phyloP scores from a whole-genome alignment of 2,888 invertebrate species.

The Laspeyria flexula region DNA sequence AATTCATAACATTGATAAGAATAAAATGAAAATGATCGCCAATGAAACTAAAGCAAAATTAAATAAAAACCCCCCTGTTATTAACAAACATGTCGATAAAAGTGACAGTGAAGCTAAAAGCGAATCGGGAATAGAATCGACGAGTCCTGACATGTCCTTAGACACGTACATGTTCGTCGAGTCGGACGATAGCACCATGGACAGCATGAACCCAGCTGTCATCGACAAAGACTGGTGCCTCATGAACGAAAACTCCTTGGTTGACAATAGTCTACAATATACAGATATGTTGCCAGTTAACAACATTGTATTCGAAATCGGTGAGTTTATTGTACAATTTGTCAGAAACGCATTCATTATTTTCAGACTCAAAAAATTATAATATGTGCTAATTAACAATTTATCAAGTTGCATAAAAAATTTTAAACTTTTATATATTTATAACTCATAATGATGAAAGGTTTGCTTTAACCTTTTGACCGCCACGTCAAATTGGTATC shows the following conservation, averaged over 20 bases:
- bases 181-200: slow-evolving; percentile 56
- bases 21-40: slow-evolving; percentile 14
- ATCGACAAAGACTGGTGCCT: slow-evolving; percentile 53
- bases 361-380: too few species aligned
- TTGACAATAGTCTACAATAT: slow-evolving; percentile 41
- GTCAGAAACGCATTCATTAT: too few species aligned
- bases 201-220: slow-evolving; percentile 54
- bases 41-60: slow-evolving; percentile 11
- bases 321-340: slow-evolving; percentile 51
- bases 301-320: slow-evolving; percentile 46
- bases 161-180: slow-evolving; percentile 36
- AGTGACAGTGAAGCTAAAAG: slow-evolving; percentile 26
- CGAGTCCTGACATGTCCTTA: slow-evolving; percentile 48
- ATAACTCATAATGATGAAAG: too few species aligned
- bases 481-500: too few species aligned
- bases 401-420: too few species aligned
- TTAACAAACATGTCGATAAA: slow-evolving; percentile 20
- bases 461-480: too few species aligned
- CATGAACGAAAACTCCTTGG: slow-evolving; percentile 36
- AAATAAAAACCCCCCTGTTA: slow-evolving; percentile 5
- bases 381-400: too few species aligned
- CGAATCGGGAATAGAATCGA: slow-evolving; percentile 45
- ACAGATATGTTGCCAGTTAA: slow-evolving; percentile 49
- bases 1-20: slow-evolving; percentile 61
- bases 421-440: too few species aligned